Conservation (phyloP, 2,888 invertebrate genomes). For the Himalopsyche japonica region DNA sequence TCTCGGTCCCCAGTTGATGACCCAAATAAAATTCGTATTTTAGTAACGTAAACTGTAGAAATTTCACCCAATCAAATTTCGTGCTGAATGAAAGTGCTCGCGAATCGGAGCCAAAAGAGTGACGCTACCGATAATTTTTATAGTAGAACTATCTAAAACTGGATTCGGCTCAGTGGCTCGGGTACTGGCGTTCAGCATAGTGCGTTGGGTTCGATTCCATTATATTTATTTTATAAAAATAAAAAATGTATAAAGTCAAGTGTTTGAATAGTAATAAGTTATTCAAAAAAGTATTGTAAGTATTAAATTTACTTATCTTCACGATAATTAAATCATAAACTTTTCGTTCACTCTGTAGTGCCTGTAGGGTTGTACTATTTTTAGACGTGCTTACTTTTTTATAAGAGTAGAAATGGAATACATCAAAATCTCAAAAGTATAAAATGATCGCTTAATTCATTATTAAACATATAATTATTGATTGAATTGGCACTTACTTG, state of each 20-base stretch:
- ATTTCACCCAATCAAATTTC: neutral
- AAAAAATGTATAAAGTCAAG: neutral
- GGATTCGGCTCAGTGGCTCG: neutral
- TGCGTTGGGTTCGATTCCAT: neutral
- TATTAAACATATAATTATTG: too few relatives aligned
- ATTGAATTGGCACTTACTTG: too few relatives aligned
- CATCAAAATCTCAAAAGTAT: too few relatives aligned
- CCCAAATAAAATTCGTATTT: neutral
- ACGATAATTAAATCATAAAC: neutral
- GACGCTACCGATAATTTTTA: constrained; percentile 9
- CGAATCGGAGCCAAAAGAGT: constrained; percentile 21
- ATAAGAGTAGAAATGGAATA: neutral
- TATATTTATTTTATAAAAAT: neutral
- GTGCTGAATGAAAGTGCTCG: neutral
- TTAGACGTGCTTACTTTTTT: neutral
- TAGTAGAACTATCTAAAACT: neutral
- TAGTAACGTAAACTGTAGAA: neutral
- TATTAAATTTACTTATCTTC: neutral
- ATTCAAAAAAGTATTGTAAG: too few relatives aligned
- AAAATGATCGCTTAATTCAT: too few relatives aligned
- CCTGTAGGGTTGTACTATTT: neutral
- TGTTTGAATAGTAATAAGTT: too few relatives aligned
- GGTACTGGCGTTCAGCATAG: neutral
- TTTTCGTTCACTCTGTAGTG: neutral
- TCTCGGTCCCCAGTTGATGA: neutral